Evolutionary conservation across 1,140 invertebrate species (phyloP), one percentile per base, ranked within the genome.

Genomic region (Caenorhabditis latens): DNA sequence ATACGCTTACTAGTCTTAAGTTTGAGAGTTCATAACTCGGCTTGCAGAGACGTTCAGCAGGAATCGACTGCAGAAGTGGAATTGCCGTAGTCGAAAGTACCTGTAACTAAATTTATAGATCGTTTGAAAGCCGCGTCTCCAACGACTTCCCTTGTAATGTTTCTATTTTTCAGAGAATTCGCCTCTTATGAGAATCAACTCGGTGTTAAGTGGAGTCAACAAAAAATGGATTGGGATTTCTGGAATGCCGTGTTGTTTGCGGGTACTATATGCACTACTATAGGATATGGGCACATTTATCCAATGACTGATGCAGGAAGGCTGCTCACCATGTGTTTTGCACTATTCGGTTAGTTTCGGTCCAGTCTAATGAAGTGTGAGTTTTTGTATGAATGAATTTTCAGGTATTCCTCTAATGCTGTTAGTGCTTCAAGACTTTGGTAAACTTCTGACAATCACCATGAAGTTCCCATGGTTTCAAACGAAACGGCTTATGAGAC

Each of bases 381-480:
- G 4, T 6, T 63, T 7, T 19, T 8, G 7, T 63, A 13, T 24
- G 5, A 21, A 63, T 24, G 21, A 9, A n/a, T 40, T 50, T 79
- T 24, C 46, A 79, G 71, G 89, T 19, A 89, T 89, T 53, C 89
- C 89, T 8, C 58, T 89, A 42, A 84, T 89, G 65, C 88, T 89
- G 9, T 50, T 89, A 11, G 87, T 89, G 13, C 84, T 88, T 14
- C 87, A 88, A 48, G 89, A 89, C 48, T 75, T 89, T 65, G 89
- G 89, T 32, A 89, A 89, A 75, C 57, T 89, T 40, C 61, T 89
- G 16, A 89, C 89, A 4, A 83, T 89, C 14, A 82, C 61, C 6
- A 86, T 89, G 89, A 89, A 89, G 48, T 89, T 86, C 16, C 89
- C 89, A 7, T 89, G 89, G 89, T 89, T 89, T 55, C 89, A 89